These are phyloP conservation scores for Drosophila azteca DNA, from an alignment of 1,140 invertebrate genomes.

Conservation along the genomic window DNA sequence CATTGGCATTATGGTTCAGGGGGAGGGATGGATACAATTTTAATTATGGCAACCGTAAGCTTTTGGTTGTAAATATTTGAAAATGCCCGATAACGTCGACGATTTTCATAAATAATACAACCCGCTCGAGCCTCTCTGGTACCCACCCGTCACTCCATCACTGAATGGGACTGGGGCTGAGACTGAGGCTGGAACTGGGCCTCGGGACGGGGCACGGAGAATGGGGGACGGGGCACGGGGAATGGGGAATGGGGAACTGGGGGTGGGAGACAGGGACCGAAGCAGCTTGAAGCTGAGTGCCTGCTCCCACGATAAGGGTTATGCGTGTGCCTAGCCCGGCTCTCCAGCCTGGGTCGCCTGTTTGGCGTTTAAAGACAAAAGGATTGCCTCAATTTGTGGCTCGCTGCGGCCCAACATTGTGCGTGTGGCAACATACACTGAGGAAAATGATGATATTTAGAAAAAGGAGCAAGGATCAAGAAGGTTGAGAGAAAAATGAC, in stretches of 20 bases:
- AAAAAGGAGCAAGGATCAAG: no score
- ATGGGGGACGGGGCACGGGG: background rate
- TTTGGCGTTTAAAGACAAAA: conserved; percentile 75
- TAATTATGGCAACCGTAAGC: conserved; percentile 84
- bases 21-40: conserved; percentile 80
- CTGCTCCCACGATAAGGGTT: conserved; percentile 62
- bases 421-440: conserved; percentile 39
- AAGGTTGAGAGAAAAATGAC: no score
- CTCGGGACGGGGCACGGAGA: no score
- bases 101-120: conserved; percentile 84
- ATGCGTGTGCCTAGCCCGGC: conserved; percentile 53
- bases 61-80: conserved; percentile 84
- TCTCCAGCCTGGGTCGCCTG: conserved; percentile 1
- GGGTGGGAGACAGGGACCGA: background rate
- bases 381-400: conserved; percentile 68
- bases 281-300: conserved; percentile 54
- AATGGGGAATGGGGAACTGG: background rate
- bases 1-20: background rate
- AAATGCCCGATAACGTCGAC: conserved; percentile 82
- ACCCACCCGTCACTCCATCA: conserved; percentile 34
- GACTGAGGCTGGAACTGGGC: background rate
- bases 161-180: background rate
- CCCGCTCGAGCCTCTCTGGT: conserved; percentile 5
- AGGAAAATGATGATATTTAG: background rate
- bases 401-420: conserved; percentile 13